phyloP scores from a whole-genome alignment of 1,140 invertebrate species.

The Drosophila takahashii region DNA sequence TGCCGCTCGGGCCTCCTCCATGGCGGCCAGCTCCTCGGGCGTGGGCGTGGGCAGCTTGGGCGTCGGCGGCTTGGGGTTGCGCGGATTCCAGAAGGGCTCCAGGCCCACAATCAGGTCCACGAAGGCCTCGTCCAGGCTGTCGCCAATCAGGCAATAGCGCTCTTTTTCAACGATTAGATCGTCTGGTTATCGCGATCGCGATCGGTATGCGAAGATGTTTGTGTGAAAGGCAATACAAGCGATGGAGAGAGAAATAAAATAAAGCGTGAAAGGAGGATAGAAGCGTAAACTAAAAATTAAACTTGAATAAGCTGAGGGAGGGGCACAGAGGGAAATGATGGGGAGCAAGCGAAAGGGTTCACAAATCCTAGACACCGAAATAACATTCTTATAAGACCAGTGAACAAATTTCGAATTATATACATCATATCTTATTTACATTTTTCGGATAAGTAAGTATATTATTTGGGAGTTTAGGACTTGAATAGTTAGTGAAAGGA shows the following conservation, averaged over 20 bases:
- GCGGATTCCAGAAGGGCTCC: constrained; percentile 85
- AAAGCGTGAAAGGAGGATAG: constrained; percentile 50
- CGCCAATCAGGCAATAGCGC: constrained; percentile 98
- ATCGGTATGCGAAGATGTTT: constrained; percentile 37
- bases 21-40: constrained; percentile 76
- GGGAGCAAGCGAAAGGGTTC: constrained; percentile 21
- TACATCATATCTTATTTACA: constrained; percentile 6
- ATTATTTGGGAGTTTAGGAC: constrained; percentile 4
- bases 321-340: constrained; percentile 8
- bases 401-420: constrained; percentile 2
- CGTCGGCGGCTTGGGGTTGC: constrained; percentile 83
- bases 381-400: background rate
- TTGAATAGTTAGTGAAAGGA: constrained; percentile 60
- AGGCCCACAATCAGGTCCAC: constrained; percentile 93
- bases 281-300: constrained; percentile 58
- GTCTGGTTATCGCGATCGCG: constrained; percentile 88
- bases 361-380: constrained; percentile 9
- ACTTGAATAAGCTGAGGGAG: constrained; percentile 17
- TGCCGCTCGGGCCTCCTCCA: constrained; percentile 71
- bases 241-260: constrained; percentile 51
- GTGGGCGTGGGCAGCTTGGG: constrained; percentile 82
- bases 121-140: constrained; percentile 98
- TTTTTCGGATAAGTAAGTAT: background rate
- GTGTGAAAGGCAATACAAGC: constrained; percentile 59
- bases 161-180: constrained; percentile 99